Conservation (phyloP, 1,140 invertebrate species). For the Holcopasites calliopsidis region DNA sequence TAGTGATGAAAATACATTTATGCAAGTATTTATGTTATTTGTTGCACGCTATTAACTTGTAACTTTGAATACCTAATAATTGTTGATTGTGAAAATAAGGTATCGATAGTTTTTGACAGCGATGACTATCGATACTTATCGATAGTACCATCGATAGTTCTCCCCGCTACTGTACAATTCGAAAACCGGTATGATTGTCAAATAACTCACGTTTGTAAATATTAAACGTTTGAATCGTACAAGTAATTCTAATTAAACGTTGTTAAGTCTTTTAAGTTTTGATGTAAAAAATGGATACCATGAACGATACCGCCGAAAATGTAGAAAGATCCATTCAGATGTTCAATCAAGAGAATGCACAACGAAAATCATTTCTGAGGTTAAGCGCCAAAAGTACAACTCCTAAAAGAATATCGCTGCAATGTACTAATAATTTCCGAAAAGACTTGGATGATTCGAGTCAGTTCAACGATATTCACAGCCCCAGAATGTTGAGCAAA, state of each 20-base stretch:
- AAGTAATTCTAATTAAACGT: neutral
- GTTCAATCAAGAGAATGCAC: constrained; percentile 51
- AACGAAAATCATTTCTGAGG: constrained; percentile 62
- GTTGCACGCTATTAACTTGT: no score
- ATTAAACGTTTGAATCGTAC: neutral
- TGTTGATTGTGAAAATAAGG: no score
- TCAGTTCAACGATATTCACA: constrained; percentile 11
- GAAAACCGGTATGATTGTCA: constrained; percentile 24
- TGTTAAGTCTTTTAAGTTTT: neutral
- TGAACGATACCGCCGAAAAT: constrained; percentile 35
- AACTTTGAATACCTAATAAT: no score
- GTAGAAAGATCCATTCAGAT: constrained; percentile 55
- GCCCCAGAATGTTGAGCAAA: constrained; percentile 5
- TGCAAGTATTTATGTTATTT: no score
- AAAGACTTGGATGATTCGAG: constrained; percentile 25
- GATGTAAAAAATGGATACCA: constrained; percentile 44
- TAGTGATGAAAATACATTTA: no score
- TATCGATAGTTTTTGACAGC: no score
- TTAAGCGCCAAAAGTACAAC: constrained; percentile 58
- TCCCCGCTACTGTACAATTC: constrained; percentile 15
- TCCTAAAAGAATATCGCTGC: constrained; percentile 55
- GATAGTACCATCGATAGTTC: no score
- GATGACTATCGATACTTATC: no score
- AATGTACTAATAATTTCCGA: constrained; percentile 35
- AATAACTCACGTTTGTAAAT: neutral